These are phyloP conservation scores for Spodoptera littoralis DNA, from an alignment of 2,888 invertebrate species.

Conservation along the genomic window DNA sequence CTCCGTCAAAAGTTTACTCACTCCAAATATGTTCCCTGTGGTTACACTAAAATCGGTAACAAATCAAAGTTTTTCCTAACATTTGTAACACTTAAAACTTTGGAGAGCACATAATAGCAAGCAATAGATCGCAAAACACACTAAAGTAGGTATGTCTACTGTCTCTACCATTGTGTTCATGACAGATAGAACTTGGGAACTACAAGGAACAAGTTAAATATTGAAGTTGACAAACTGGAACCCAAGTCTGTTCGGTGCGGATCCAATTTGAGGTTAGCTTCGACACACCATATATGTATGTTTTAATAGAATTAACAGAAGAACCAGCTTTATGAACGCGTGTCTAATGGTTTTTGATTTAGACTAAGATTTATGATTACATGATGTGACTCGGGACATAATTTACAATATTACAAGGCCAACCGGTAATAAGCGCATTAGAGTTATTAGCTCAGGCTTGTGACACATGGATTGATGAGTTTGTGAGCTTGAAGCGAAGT, in stretches of 20 bases:
- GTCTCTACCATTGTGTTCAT: conserved; percentile 72
- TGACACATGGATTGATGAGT: conserved; percentile 31
- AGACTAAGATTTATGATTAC: conserved; percentile 50
- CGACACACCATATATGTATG: conserved; percentile 55
- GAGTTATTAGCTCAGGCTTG: conserved; percentile 57
- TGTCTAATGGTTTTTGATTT: conserved; percentile 42
- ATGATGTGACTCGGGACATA: conserved; percentile 44
- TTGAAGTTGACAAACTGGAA: conserved; percentile 80
- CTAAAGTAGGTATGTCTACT: conserved; percentile 58
- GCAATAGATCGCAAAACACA: conserved; percentile 63
- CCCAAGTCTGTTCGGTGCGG: conserved; percentile 65
- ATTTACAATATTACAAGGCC: conserved; percentile 57
- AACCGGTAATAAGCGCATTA: conserved; percentile 61
- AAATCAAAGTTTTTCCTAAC: conserved; percentile 52
- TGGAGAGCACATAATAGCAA: conserved; percentile 55
- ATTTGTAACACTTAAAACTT: conserved; percentile 58
- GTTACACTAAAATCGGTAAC: conserved; percentile 24
- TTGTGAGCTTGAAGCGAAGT: conserved; percentile 21
- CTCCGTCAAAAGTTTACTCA: conserved; percentile 15
- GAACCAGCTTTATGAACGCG: conserved; percentile 44
- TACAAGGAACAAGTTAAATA: conserved; percentile 79
- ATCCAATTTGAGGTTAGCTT: conserved; percentile 68
- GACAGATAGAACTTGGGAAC: conserved; percentile 72
- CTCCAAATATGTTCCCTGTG: conserved; percentile 5
- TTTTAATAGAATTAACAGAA: conserved; percentile 67